Percentiles rank a stretch among this genome's conserved stretches.
Evolutionary conservation across 2,113 vertebrate species (phyloP).

Genomic region (Atherinomorus stipes): DNA sequence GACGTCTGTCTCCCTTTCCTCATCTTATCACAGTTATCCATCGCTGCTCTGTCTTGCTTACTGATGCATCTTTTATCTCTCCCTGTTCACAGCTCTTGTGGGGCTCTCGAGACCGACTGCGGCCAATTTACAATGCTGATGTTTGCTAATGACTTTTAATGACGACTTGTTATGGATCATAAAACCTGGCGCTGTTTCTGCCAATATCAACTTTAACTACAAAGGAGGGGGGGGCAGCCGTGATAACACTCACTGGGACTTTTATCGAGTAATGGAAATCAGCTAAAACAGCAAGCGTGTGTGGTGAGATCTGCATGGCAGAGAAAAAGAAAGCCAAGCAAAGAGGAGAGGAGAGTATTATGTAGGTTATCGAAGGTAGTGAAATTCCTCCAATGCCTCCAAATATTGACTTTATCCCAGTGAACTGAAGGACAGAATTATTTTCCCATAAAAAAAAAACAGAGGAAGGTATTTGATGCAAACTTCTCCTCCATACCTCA

Average conservation of each 20-base stretch:
- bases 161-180: slow-evolving; percentile 74
- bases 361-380: slow-evolving; percentile 3
- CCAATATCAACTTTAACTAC: slow-evolving; percentile 66
- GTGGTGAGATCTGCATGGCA: slow-evolving; percentile 9
- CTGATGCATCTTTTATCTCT: slow-evolving; percentile 59
- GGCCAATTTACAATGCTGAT: slow-evolving; percentile 69
- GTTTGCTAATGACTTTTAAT: slow-evolving; percentile 74
- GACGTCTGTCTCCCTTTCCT: slow-evolving; percentile 43
- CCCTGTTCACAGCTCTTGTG: slow-evolving; percentile 55
- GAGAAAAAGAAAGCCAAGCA: not conserved
- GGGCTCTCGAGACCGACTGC: slow-evolving; percentile 62
- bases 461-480: slow-evolving; percentile 11
- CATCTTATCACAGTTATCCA: slow-evolving; percentile 40
- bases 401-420: slow-evolving; percentile 57
- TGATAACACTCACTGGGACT: slow-evolving; percentile 62
- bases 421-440: slow-evolving; percentile 7
- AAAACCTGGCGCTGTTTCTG: slow-evolving; percentile 66
- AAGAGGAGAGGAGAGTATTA: not conserved
- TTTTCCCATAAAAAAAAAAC: slow-evolving; percentile 47
- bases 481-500: no score
- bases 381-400: slow-evolving; percentile 50
- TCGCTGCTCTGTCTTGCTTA: slow-evolving; percentile 25
- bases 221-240: slow-evolving; percentile 38
- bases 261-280: slow-evolving; percentile 67
- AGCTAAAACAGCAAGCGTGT: slow-evolving; percentile 43